Base-by-base conservation (phyloP, 2,888 invertebrate species). In the Polymixis lichenea region DNA sequence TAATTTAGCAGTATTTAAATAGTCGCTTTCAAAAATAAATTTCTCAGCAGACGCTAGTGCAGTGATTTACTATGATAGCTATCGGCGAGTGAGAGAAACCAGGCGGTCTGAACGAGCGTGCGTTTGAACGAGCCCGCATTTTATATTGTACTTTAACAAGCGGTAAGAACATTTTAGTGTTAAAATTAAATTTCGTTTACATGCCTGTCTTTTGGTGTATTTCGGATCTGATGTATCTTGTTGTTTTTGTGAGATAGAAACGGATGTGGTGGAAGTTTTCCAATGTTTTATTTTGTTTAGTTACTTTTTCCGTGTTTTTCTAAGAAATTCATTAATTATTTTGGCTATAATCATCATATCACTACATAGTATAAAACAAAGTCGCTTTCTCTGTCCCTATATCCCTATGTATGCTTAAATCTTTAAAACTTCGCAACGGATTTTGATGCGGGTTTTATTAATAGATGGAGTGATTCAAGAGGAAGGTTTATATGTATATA, bases 11-110 rank as follows among this genome's bases (percentile, higher is more conserved):
- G 70, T 83, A 86, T 88, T 88, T 82, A 88, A 88, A 88, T 84
- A 84, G 82, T 88, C 86, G 80, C 82, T 89, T 92, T 93, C 87
- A 90, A 93, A 93, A 93, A 94, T 93, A 93, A 91, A 91, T 92
- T 89, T 88, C 83, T 83, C 77, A 87, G 86, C 90, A 89, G 87
- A 88, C 89, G 89, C 87, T 87, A 87, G 87, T 82, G 82, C 78
- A 84, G 93, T 94, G 94, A 95, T 96, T 96, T 95, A 96, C 90
- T 91, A 90, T 90, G 91, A 91, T 92, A 90, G 93, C 91, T 88
- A 86, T 88, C 89, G 93, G 85, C 87, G 95, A 95, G 92, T 95
- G 96, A 96, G 89, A 93, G 88, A 93, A 90, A 90, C 92, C 96
- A 95, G 95, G 89, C 91, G 87, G 82, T 82, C 55, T 62, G 82